A percentile compares a stretch with the other conserved stretches of the same genome.
These are phyloP conservation scores for Acipenser oxyrinchus DNA, from an alignment of 2,797 vertebrate genomes.

Conservation along the genomic window DNA sequence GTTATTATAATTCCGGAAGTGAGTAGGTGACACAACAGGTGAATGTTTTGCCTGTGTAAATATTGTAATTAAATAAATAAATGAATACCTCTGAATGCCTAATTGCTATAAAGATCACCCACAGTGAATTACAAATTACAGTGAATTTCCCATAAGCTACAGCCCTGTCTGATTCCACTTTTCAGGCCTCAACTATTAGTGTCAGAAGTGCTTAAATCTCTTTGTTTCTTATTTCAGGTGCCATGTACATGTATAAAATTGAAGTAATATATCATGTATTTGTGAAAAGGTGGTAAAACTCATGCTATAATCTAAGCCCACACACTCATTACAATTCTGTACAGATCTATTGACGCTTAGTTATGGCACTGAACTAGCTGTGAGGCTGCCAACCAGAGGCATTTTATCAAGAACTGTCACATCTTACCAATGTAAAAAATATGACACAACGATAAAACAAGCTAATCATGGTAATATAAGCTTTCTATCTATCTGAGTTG, in stretches of 20 bases:
- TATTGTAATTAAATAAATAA: no score
- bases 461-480: not conserved
- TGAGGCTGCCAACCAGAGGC: slow-evolving; percentile 28
- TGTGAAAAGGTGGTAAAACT: slow-evolving; percentile 3
- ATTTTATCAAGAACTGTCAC: slow-evolving; percentile 19
- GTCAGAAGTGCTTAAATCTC: slow-evolving; percentile 39
- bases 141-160: no score
- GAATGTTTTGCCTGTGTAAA: no score
- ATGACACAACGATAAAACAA: slow-evolving; percentile 4
- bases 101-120: no score
- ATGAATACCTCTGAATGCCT: no score
- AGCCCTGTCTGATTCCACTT: no score
- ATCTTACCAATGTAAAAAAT: slow-evolving; percentile 6
- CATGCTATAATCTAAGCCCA: slow-evolving; percentile 12
- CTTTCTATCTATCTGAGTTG: not conserved
- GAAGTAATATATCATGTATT: not conserved
- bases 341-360: slow-evolving; percentile 35
- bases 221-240: slow-evolving; percentile 41
- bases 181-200: not conserved
- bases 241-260: slow-evolving; percentile 26
- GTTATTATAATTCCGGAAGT: no score
- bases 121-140: no score
- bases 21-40: no score
- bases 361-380: slow-evolving; percentile 9
- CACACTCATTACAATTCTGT: slow-evolving; percentile 40